phyloP scores from a whole-genome alignment of 2,888 invertebrate genomes.

The Fragum whitleyi region DNA sequence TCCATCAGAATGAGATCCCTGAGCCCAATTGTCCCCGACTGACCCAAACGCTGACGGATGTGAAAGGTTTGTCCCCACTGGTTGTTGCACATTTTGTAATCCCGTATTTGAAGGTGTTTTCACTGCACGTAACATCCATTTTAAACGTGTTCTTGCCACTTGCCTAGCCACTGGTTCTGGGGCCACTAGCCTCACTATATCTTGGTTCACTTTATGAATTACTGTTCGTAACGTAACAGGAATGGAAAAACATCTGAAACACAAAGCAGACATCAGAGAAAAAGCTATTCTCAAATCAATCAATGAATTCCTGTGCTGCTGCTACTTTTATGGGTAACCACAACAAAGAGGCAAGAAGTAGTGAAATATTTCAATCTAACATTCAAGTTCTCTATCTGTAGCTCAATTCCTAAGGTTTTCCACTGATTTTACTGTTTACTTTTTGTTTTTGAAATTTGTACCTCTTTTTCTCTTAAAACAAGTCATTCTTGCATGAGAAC shows the following conservation, averaged over 20 bases:
- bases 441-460: too few relatives aligned
- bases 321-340: too few relatives aligned
- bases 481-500: too few relatives aligned
- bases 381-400: too few relatives aligned
- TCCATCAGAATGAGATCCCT: constrained; percentile 48
- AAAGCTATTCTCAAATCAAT: too few relatives aligned
- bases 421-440: too few relatives aligned
- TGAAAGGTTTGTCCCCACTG: constrained; percentile 35
- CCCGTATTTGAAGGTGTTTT: constrained; percentile 6
- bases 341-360: too few relatives aligned
- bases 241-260: constrained; percentile 92
- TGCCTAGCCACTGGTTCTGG: constrained; percentile 60
- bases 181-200: constrained; percentile 72
- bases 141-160: constrained; percentile 40
- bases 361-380: too few relatives aligned
- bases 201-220: constrained; percentile 87
- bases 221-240: constrained; percentile 95
- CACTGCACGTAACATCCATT: constrained; percentile 40
- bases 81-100: constrained; percentile 29
- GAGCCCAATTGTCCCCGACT: constrained; percentile 32
- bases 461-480: too few relatives aligned
- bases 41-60: constrained; percentile 45
- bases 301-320: too few relatives aligned
- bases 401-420: too few relatives aligned
- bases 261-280: constrained; percentile 6